phyloP scores from a whole-genome alignment of 2,113 vertebrate genomes.

The Lampris megalopsis region DNA sequence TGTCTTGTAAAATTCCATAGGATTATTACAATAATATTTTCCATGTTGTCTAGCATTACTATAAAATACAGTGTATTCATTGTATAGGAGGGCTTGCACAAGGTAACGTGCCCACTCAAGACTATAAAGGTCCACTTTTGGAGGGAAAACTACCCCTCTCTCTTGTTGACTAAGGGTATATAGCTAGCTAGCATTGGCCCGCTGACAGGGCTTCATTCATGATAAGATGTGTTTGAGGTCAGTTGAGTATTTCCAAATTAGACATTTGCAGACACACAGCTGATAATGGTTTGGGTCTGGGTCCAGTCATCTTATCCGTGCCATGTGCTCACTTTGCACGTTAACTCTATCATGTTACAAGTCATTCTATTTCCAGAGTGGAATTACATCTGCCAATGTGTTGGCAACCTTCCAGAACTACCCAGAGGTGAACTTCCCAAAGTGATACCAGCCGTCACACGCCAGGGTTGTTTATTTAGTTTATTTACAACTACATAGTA shows the following conservation, averaged over 20 bases:
- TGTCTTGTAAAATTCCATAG: too few relatives aligned
- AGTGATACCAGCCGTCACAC: too few relatives aligned
- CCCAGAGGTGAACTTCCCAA: not conserved
- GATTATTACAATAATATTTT: too few relatives aligned
- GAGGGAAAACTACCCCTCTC: too few relatives aligned
- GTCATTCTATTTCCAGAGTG: slow-evolving; percentile 26
- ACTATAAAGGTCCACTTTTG: too few relatives aligned
- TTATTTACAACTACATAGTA: not conserved
- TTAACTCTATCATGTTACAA: slow-evolving; percentile 51
- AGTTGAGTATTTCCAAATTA: not conserved
- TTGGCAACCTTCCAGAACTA: not conserved
- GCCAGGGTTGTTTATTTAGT: not conserved
- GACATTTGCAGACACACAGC: not conserved
- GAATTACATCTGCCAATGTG: not conserved
- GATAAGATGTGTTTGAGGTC: not conserved
- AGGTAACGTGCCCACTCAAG: too few relatives aligned
- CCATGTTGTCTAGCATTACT: too few relatives aligned
- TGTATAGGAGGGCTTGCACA: too few relatives aligned
- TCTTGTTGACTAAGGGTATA: too few relatives aligned
- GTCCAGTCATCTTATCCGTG: not conserved
- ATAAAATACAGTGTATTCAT: too few relatives aligned
- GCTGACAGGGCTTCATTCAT: not conserved
- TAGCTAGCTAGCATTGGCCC: too few relatives aligned
- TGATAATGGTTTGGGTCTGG: not conserved
- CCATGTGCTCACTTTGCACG: not conserved